Evolutionary conservation across 1,140 invertebrate species (phyloP).

Genomic region (Schlechtendalia chinensis): DNA sequence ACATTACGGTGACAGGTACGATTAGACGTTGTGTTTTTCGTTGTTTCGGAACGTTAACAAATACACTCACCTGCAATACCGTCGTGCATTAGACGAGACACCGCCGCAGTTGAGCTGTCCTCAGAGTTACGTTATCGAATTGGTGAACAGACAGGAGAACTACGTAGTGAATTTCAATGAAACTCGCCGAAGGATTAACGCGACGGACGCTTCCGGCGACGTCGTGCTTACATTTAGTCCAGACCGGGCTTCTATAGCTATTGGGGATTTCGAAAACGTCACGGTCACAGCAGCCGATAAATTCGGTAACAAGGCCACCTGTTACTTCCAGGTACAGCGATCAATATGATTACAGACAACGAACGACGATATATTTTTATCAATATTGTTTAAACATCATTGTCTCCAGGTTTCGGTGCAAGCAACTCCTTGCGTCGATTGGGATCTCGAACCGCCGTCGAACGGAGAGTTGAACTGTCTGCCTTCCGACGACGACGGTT

Average conservation of each 20-base stretch:
- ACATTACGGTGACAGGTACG: constrained; percentile 81
- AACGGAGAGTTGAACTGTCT: constrained; percentile 86
- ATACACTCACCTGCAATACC: constrained; percentile 52
- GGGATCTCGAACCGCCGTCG: constrained; percentile 84
- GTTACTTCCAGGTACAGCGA: constrained; percentile 82
- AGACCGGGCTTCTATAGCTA: constrained; percentile 79
- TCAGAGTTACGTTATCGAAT: constrained; percentile 91
- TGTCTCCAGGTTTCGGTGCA: constrained; percentile 71
- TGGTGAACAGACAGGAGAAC: constrained; percentile 84
- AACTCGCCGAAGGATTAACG: constrained; percentile 78
- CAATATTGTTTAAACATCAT: no score
- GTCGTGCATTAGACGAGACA: constrained; percentile 70
- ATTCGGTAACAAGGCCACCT: constrained; percentile 84
- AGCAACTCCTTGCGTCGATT: constrained; percentile 90
- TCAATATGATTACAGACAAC: no score
- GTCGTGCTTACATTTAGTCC: constrained; percentile 81
- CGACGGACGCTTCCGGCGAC: constrained; percentile 85
- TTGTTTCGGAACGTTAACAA: not conserved
- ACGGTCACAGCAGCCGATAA: constrained; percentile 87
- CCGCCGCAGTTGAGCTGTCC: constrained; percentile 92
- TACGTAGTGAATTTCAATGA: constrained; percentile 92
- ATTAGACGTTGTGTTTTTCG: no score
- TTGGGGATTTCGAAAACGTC: constrained; percentile 91
- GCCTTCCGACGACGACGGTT: constrained; percentile 74
- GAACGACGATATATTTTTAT: no score